Percentiles rank a stretch among this genome's conserved stretches.
These are phyloP conservation scores for Drosophila macrothrix DNA, from an alignment of 2,888 invertebrate species.

Conservation along the genomic window DNA sequence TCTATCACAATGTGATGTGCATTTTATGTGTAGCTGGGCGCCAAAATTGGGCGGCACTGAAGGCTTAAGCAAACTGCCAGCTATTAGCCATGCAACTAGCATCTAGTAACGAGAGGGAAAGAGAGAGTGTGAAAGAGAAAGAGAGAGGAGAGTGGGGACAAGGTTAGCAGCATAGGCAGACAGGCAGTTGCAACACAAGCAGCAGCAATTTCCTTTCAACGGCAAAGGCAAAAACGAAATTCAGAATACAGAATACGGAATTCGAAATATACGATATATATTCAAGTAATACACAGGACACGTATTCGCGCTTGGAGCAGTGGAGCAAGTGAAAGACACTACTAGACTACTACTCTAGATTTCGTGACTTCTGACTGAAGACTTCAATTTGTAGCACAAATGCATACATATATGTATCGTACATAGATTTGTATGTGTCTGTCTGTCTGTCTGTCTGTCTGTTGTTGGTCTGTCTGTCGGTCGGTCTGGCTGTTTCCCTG, in stretches of 20 bases:
- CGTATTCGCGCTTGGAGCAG: conserved; percentile 49
- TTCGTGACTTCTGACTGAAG: conserved; percentile 78
- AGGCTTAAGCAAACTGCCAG: conserved; percentile 69
- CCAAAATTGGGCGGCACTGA: conserved; percentile 31
- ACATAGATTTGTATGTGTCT: conserved; percentile 18
- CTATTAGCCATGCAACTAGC: conserved; percentile 70
- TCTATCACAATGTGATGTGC: conserved; percentile 55
- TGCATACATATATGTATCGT: conserved; percentile 9
- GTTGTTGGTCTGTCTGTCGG: conserved; percentile 19
- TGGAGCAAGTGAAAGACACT: conserved; percentile 46
- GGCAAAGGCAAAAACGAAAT: conserved; percentile 57
- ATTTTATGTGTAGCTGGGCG: conserved; percentile 38
- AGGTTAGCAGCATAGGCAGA: neutral
- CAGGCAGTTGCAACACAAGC: conserved; percentile 8
- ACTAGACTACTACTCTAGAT: conserved; percentile 78
- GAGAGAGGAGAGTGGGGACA: neutral
- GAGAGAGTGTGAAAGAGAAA: neutral
- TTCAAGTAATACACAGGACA: conserved; percentile 31
- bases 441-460: conserved; percentile 24
- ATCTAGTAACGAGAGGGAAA: neutral
- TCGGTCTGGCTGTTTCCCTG: conserved; percentile 28
- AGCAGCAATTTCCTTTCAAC: conserved; percentile 68
- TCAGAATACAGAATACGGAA: conserved; percentile 52
- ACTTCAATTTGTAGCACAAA: conserved; percentile 74
- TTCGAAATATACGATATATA: conserved; percentile 36